A percentile compares a stretch with the other conserved stretches of the same genome.
Evolutionary conservation across 1,140 invertebrate species (phyloP).

Genomic region (Calosoma granatense): DNA sequence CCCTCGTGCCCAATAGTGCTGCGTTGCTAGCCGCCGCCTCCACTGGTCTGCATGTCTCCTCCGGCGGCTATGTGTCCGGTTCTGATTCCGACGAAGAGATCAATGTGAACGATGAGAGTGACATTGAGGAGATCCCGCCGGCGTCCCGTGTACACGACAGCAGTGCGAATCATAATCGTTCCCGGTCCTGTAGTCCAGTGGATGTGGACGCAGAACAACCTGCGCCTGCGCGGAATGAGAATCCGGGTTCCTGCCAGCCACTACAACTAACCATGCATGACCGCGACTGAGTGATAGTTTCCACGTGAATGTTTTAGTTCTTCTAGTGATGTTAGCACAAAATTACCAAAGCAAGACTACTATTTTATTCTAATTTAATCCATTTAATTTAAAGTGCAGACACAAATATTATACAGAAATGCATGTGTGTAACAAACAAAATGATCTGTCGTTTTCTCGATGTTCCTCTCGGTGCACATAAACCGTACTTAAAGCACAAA

Average conservation of each 20-base stretch:
- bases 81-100: constrained; percentile 60
- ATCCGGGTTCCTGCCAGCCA: constrained; percentile 31
- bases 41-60: background rate
- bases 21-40: constrained; percentile 13
- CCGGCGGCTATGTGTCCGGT: constrained; percentile 40
- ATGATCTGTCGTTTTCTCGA: too few relatives aligned
- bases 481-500: too few relatives aligned
- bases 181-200: constrained; percentile 28
- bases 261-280: constrained; percentile 33
- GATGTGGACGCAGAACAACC: constrained; percentile 26
- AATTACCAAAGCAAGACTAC: constrained; percentile 19
- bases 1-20: constrained; percentile 43
- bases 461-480: too few relatives aligned
- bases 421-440: too few relatives aligned
- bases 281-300: constrained; percentile 21
- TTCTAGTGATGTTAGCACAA: constrained; percentile 13
- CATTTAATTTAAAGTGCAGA: too few relatives aligned
- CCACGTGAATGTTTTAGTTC: constrained; percentile 8
- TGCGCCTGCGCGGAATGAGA: constrained; percentile 8
- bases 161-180: constrained; percentile 16
- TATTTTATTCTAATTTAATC: too few relatives aligned
- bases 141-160: constrained; percentile 16
- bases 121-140: constrained; percentile 28
- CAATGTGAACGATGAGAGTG: constrained; percentile 55
- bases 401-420: too few relatives aligned